Evolutionary conservation across 2,797 vertebrate species (phyloP).

Genomic region (Peromyscus eremicus): DNA sequence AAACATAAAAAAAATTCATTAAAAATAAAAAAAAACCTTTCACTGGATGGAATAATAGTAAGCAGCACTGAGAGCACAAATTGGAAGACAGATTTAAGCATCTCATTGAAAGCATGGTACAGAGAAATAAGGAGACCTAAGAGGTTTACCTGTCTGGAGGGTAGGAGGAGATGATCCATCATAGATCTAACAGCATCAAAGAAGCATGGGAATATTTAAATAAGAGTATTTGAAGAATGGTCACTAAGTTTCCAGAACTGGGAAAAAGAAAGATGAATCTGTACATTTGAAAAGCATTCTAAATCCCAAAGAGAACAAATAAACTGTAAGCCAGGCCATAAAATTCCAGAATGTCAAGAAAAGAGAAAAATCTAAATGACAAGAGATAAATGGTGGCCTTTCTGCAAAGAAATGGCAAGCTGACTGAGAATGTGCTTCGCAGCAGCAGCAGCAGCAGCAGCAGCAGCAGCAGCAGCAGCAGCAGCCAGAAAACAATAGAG

Average conservation of each 20-base stretch:
- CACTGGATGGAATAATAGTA: neutral
- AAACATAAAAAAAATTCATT: neutral
- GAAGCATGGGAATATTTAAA: neutral
- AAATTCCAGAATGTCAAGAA: neutral
- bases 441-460: too few relatives aligned
- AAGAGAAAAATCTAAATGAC: neutral
- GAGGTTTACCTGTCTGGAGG: neutral
- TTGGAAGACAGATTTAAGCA: neutral
- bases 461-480: too few relatives aligned
- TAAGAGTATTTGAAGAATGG: neutral
- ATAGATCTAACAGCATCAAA: neutral
- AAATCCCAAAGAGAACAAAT: neutral
- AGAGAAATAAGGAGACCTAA: neutral
- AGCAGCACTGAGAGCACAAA: neutral
- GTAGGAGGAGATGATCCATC: neutral
- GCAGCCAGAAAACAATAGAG: neutral
- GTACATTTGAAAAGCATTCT: neutral
- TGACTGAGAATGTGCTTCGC: neutral
- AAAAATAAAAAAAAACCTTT: neutral
- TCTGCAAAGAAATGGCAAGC: neutral
- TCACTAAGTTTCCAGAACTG: neutral
- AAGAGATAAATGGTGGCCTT: neutral
- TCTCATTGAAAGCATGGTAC: neutral
- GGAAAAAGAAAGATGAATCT: neutral
- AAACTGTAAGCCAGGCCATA: neutral